phyloP scores from a whole-genome alignment of 2,888 invertebrate species.

The Scrobipalpa costella region DNA sequence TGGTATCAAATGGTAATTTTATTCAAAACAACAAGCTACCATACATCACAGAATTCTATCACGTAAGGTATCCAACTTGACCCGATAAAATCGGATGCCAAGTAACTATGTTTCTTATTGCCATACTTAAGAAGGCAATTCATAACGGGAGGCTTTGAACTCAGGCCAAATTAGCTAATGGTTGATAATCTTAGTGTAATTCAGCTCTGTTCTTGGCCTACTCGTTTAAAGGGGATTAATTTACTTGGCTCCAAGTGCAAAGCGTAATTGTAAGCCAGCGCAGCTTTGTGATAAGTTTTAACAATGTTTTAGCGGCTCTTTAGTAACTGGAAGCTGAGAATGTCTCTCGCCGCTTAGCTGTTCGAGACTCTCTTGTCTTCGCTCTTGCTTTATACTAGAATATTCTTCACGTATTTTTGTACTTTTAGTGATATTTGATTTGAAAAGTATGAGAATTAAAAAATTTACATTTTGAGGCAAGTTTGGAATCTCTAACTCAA shows the following conservation, averaged over 20 bases:
- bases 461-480: no score
- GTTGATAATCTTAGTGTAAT: constrained; percentile 67
- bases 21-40: no score
- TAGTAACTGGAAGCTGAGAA: background rate
- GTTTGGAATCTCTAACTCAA: no score
- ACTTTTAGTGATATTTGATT: no score
- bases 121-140: constrained; percentile 23
- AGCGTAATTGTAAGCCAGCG: constrained; percentile 13
- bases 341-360: background rate
- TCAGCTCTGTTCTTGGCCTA: constrained; percentile 46
- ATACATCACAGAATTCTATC: background rate
- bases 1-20: no score
- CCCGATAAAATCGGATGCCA: constrained; percentile 2
- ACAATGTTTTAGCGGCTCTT: constrained; percentile 15
- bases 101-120: constrained; percentile 4
- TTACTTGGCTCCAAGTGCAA: constrained; percentile 14
- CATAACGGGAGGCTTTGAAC: constrained; percentile 52
- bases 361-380: background rate
- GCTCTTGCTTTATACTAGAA: background rate
- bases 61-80: background rate
- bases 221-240: constrained; percentile 16
- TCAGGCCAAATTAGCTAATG: constrained; percentile 64
- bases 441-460: no score
- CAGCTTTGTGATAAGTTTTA: constrained; percentile 10
- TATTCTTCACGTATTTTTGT: no score